Evolutionary conservation across 2,797 vertebrate species (phyloP), one percentile per base, ranked within the genome.

Genomic region (Gambelia wislizenii): DNA sequence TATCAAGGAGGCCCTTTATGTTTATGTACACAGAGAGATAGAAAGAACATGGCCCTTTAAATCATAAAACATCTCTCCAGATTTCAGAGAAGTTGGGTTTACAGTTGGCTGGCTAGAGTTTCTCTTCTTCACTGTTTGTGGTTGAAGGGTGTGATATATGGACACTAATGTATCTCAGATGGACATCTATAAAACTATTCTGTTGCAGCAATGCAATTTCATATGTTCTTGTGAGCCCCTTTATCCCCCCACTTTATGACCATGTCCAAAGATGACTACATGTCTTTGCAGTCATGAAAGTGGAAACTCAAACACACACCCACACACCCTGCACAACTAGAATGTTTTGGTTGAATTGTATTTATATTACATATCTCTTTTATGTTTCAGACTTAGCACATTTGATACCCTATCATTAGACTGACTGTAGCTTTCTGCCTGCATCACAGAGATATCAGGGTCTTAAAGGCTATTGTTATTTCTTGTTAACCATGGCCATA

Each of bases 91-190:
- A 91, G 92, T 91, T 95, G 90, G 93, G 92, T 94, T 91, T 90
- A 95, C 95, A 93, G 83, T 92, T 93, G 89, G 91, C 89, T 93
- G 90, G 92, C 89, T 94, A 91, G 92, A 49, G 83, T 92, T 94
- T 92, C 93, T 93, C 91, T 94, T 91, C 93, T 93, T 92, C 94
- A 92, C 92, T 95, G 90, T 96, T 87, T 91, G 87, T 93, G 93
- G 90, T 95, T 95, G 96, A 93, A 93, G 94, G 93, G 89, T 95
- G 90, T 93, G 89, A 91, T 91, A 92, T 93, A 89, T 61, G 80
- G 93, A 97, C 96, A 96, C 96, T 97, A 96, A 95, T 93, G 87
- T 92, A 95, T 92, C 92, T 94, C 93, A 94, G 91, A 89, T 92
- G 87, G 91, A 67, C 42, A 2, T 36, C 89, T 82, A 56, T 76